Evolutionary conservation across 53 echinoderm and acorn worm species (phyloP), one percentile per base, ranked within the genome.

Genomic region (Pentamera pediparva): DNA sequence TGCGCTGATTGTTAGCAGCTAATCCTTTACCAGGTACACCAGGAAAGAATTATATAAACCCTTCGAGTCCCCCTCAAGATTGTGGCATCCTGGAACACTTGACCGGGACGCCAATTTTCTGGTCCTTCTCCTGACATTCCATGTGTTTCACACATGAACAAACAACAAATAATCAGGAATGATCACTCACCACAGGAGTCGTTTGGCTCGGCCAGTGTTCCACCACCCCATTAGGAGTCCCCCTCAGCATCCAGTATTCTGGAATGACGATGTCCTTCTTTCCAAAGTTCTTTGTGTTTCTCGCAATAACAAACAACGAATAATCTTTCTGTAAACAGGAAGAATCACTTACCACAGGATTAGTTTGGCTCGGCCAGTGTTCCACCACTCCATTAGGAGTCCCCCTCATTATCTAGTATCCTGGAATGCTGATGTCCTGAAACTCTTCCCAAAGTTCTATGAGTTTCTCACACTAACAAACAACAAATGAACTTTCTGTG

Each of bases 71-170:
- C 4, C 32, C 51, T 41, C 17, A 30, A 19, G 51, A 52, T 27
- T 72, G 34, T 25, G 12, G 8, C 20, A 53, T 72, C 36, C 54
- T 51, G 49, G 50, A 32, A 52, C 54, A 32, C 39, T 89, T 91
- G 21, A 98, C 91, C 1, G 98, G 92, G 17, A 98, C 84, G 24
- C 98, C 89, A 37, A 98, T 80, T 32, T 98, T 92, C 50, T 98
- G 98, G 58, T 92, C 91, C 29, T 91, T 86, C 35, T 98, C 98
- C 41, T 86, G 74, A 13, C 91, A 80, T 75, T 98, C 98, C 5
- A 86, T 88, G 55, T 83, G 87, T 18, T 77, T 76, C 72, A 92
- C 98, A 59, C 98, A 98, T n/a, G n/a, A n/a, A n/a, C n/a, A n/a
- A n/a, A n/a, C n/a, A n/a, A n/a, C n/a, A n/a, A n/a, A n/a, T n/a